These are phyloP conservation scores for Bradypodion ventrale DNA, from an alignment of 2,797 vertebrate genomes.

Conservation along the genomic window DNA sequence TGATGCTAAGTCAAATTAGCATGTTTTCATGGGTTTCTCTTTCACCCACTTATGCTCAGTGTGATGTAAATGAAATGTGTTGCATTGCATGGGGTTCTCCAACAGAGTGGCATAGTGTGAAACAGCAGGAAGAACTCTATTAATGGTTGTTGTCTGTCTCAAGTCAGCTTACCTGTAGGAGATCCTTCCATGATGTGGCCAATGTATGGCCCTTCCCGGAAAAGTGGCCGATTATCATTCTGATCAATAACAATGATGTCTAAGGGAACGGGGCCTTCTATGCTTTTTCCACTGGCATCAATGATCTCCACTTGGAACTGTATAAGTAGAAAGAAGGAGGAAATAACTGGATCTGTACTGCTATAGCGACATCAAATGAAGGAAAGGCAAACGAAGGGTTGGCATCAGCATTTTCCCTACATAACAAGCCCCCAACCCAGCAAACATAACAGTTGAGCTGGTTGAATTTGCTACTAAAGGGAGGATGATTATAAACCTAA, in stretches of 20 bases:
- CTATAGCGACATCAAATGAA: slow-evolving; percentile 25
- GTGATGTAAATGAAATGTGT: not conserved
- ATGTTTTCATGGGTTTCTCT: too few relatives aligned
- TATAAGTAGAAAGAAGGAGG: slow-evolving; percentile 5
- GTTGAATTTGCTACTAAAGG: slow-evolving; percentile 23
- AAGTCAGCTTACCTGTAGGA: slow-evolving; percentile 83
- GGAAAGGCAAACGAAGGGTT: slow-evolving; percentile 13
- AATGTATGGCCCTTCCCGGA: slow-evolving; percentile 88
- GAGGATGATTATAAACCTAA: not conserved
- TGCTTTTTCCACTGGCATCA: slow-evolving; percentile 80
- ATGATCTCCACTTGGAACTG: slow-evolving; percentile 85
- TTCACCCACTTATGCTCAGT: not conserved
- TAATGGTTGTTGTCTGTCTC: accelerated
- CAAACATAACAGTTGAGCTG: slow-evolving; percentile 9
- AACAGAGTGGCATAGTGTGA: accelerated
- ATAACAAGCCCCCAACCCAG: slow-evolving; percentile 17
- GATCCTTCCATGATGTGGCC: slow-evolving; percentile 96
- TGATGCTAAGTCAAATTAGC: too few relatives aligned
- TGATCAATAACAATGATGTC: slow-evolving; percentile 91
- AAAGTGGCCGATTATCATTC: slow-evolving; percentile 95
- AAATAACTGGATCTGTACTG: slow-evolving; percentile 32
- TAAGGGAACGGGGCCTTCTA: slow-evolving; percentile 85
- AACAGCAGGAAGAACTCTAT: too few relatives aligned
- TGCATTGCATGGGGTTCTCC: too few relatives aligned
- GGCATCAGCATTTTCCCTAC: slow-evolving; percentile 34